These are phyloP conservation scores for Sepioteuthis lessoniana DNA, from an alignment of 2,888 invertebrate species.

Conservation along the genomic window DNA sequence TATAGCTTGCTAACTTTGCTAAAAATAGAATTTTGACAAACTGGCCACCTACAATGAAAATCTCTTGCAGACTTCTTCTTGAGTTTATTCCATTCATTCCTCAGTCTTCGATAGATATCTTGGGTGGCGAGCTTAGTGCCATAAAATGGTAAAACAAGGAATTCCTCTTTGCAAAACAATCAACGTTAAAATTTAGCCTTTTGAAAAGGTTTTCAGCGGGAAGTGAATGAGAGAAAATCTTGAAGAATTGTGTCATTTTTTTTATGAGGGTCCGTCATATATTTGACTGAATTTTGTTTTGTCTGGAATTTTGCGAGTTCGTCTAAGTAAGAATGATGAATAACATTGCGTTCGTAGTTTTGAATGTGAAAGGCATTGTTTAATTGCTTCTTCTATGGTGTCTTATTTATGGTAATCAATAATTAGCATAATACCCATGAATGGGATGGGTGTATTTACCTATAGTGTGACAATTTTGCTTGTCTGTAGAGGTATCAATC, in stretches of 20 bases:
- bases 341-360: no score
- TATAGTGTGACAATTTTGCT: no score
- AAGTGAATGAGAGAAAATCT: background rate
- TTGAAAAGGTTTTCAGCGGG: background rate
- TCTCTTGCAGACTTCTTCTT: background rate
- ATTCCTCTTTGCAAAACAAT: background rate
- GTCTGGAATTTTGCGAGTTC: no score
- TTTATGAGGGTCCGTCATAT: background rate
- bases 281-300: no score
- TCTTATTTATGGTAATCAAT: no score
- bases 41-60: background rate
- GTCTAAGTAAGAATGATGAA: no score
- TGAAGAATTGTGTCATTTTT: background rate
- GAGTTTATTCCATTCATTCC: background rate
- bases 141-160: background rate
- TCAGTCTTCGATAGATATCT: background rate
- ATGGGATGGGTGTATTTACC: no score
- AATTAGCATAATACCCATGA: no score
- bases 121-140: background rate
- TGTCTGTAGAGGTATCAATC: no score
- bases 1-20: no score
- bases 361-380: no score
- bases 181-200: background rate
- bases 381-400: no score
- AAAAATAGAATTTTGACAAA: background rate